phyloP scores from a whole-genome alignment of 2,888 invertebrate species.

The Lasioglossum lativentre region DNA sequence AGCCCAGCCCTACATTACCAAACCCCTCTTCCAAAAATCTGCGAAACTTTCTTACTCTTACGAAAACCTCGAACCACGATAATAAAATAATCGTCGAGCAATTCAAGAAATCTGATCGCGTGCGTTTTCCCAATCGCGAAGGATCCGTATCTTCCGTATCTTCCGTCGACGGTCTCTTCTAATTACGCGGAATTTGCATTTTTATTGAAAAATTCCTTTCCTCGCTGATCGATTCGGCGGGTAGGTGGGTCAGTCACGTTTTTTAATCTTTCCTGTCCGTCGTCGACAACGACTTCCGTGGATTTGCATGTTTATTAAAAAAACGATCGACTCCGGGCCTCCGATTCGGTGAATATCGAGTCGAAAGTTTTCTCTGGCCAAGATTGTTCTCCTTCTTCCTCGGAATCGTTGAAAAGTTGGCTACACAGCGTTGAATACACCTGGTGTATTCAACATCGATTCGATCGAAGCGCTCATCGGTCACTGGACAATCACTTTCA shows the following conservation, averaged over 20 bases:
- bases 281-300: conserved; percentile 43
- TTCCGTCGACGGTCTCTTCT: conserved; percentile 30
- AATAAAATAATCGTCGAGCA: conserved; percentile 11
- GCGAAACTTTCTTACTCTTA: not conserved
- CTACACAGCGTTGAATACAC: not conserved
- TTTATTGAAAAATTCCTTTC: conserved; percentile 62
- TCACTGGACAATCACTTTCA: not conserved
- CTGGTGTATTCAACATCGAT: not conserved
- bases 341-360: conserved; percentile 50
- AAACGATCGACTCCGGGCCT: conserved; percentile 41
- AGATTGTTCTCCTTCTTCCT: not conserved
- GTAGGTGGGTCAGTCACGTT: conserved; percentile 39
- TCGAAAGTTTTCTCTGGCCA: not conserved
- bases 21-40: conserved; percentile 29
- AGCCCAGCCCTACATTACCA: conserved; percentile 63
- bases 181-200: conserved; percentile 62
- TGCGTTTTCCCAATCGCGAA: not conserved
- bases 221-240: conserved; percentile 34
- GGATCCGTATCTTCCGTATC: conserved; percentile 42
- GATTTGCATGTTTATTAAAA: conserved; percentile 67
- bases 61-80: not conserved
- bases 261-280: conserved; percentile 47
- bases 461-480: conserved; percentile 5
- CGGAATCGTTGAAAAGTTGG: not conserved
- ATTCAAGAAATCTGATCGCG: not conserved